These are phyloP conservation scores for Notospermus geniculatus DNA, from an alignment of 1,140 invertebrate genomes.

Conservation along the genomic window DNA sequence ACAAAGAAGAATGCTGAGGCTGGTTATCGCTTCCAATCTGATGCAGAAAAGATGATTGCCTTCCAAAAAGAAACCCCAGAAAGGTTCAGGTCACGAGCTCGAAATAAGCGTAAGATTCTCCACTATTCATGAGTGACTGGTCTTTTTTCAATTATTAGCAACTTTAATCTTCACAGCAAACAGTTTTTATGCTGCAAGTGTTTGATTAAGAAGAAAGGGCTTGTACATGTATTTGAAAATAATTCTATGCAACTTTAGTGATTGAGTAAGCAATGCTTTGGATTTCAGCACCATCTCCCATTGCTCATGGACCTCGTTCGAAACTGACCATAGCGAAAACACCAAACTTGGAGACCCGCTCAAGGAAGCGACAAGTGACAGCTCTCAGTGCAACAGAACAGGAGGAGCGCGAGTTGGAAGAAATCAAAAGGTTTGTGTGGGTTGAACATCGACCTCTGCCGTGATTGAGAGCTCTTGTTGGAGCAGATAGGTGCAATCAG, in stretches of 20 bases:
- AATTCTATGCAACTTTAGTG: too few relatives aligned
- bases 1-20: constrained; percentile 16
- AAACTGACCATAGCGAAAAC: constrained; percentile 41
- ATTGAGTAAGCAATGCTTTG: not conserved
- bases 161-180: too few relatives aligned
- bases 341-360: constrained; percentile 38
- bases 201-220: too few relatives aligned
- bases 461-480: too few relatives aligned
- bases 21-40: constrained; percentile 33
- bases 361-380: constrained; percentile 31
- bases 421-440: constrained; percentile 41
- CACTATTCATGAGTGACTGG: not conserved
- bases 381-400: constrained; percentile 35
- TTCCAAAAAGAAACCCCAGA: constrained; percentile 50
- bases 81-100: constrained; percentile 37
- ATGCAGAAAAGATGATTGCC: constrained; percentile 39
- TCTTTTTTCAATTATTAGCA: too few relatives aligned
- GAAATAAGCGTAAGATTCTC: constrained; percentile 28
- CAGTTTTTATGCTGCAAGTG: not conserved
- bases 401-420: constrained; percentile 47
- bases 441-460: not conserved
- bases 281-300: not conserved
- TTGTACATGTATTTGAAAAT: too few relatives aligned
- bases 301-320: not conserved
- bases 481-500: too few relatives aligned